These are phyloP conservation scores for Dynastes grantii DNA, from an alignment of 2,888 invertebrate genomes.

Conservation along the genomic window DNA sequence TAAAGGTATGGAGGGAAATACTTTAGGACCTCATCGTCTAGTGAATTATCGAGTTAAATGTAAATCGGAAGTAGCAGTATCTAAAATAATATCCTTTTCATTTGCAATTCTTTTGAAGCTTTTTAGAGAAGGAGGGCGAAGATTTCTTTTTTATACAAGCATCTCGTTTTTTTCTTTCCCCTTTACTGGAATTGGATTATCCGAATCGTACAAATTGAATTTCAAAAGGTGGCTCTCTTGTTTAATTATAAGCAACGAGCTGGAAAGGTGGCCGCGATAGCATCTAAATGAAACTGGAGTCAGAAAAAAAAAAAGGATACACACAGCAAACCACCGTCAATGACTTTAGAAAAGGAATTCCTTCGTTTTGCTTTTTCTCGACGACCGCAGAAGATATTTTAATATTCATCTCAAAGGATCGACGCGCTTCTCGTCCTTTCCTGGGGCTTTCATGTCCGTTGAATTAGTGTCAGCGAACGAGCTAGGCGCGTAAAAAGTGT, in stretches of 20 bases:
- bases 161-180: background rate
- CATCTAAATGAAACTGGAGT: conserved; percentile 9
- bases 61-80: no score
- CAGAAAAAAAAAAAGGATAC: background rate
- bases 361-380: background rate
- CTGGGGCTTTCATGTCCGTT: conserved; percentile 21
- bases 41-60: no score
- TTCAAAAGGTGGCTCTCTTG: conserved; percentile 15
- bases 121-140: background rate
- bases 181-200: conserved; percentile 2
- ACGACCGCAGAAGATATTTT: conserved; percentile 28
- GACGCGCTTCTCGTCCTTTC: conserved; percentile 19
- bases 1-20: no score
- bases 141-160: background rate
- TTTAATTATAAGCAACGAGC: conserved; percentile 21
- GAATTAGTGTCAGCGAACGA: conserved; percentile 60
- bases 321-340: no score
- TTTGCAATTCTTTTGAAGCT: no score
- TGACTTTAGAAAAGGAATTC: background rate
- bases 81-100: no score
- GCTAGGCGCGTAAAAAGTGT: conserved; percentile 59
- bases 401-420: conserved; percentile 44
- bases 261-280: conserved; percentile 3
- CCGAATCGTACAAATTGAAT: conserved; percentile 22
- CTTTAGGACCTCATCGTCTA: no score